Evolutionary conservation across 2,113 vertebrate species (phyloP).

Genomic region (Hyperoodon ampullatus): DNA sequence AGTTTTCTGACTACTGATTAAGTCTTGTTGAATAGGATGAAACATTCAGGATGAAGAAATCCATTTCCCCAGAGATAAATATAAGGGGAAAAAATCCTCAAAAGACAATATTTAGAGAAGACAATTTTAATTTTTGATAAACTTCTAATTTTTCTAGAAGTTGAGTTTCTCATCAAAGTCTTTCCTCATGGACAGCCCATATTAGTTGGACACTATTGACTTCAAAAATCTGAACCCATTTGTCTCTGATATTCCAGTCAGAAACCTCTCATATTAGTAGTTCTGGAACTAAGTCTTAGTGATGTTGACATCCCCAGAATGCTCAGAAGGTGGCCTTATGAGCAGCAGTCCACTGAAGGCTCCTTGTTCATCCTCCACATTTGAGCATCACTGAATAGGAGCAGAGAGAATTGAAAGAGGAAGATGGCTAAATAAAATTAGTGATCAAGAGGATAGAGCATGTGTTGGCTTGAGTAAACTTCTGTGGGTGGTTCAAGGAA

Average conservation of each 20-base stretch:
- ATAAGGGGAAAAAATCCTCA: background rate
- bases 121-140: background rate
- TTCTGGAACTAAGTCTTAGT: background rate
- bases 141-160: background rate
- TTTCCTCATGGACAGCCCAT: background rate
- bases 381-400: background rate
- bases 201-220: background rate
- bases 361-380: background rate
- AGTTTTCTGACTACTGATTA: constrained; percentile 18
- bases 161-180: background rate
- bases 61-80: background rate
- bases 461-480: too few species aligned
- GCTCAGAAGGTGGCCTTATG: background rate
- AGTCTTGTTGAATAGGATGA: background rate
- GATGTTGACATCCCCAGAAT: background rate
- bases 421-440: background rate
- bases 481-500: background rate
- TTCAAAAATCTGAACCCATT: background rate
- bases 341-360: background rate
- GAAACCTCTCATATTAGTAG: background rate
- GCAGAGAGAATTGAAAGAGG: background rate
- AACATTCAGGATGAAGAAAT: background rate
- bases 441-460: background rate
- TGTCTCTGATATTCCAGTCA: constrained; percentile 26
- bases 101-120: background rate